phyloP scores from a whole-genome alignment of 2,113 vertebrate genomes.

The Rhinoptilus africanus region DNA sequence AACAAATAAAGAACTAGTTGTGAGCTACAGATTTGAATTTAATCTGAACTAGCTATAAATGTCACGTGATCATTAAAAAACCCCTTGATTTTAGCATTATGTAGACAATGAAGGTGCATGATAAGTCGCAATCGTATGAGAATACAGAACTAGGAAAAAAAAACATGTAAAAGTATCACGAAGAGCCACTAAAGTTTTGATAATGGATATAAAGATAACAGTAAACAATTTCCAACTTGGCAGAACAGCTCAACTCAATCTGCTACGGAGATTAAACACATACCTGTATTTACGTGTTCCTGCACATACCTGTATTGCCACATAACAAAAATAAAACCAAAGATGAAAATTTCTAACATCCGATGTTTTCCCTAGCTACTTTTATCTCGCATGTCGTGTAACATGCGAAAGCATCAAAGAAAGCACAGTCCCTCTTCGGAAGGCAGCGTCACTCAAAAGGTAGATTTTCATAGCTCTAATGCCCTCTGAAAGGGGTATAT shows the following conservation, averaged over 20 bases:
- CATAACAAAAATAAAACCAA: not conserved
- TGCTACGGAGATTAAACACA: not conserved
- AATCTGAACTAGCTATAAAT: not conserved
- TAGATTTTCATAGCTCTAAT: not conserved
- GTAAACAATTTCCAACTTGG: not conserved
- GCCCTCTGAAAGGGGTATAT: not conserved
- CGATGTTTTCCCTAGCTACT: not conserved
- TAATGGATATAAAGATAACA: not conserved
- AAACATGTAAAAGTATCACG: not conserved
- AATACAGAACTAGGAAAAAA: not conserved
- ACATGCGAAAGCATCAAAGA: not conserved
- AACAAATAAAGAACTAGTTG: not conserved
- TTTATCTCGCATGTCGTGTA: not conserved
- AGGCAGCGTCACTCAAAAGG: not conserved
- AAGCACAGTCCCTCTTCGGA: not conserved
- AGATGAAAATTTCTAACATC: not conserved
- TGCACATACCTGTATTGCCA: not conserved
- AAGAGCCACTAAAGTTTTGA: not conserved
- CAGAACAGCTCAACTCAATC: not conserved
- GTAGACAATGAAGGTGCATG: not conserved
- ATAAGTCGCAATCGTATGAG: not conserved
- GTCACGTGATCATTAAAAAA: not conserved
- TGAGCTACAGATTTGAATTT: not conserved
- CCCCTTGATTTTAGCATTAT: not conserved
- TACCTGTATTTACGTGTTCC: not conserved